A percentile compares a stretch with the other conserved stretches of the same genome.
Conservation (phyloP, 2,888 invertebrate genomes). For the Tetragonula carbonaria region DNA sequence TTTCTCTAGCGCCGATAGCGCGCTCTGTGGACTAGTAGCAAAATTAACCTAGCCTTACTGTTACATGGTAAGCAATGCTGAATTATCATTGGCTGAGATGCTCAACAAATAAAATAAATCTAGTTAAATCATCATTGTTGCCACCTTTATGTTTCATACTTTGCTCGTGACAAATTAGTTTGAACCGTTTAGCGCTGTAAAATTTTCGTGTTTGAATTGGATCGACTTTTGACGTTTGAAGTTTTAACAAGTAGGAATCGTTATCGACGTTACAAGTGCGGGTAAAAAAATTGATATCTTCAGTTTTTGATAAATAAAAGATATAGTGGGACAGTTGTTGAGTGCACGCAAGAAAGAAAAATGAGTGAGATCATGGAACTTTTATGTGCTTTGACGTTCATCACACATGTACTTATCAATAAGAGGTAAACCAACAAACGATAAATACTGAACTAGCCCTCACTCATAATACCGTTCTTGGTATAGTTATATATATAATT, state of each 20-base stretch:
- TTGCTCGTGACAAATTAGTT: background rate
- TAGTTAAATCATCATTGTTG: background rate
- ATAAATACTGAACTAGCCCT: background rate
- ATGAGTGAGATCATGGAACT: background rate
- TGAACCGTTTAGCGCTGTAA: background rate
- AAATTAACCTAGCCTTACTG: background rate
- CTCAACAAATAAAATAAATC: background rate
- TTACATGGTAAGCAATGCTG: constrained; percentile 4
- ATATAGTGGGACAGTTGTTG: background rate
- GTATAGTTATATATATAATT: background rate
- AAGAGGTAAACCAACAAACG: constrained; percentile 28
- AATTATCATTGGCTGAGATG: constrained; percentile 13
- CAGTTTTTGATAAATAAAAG: background rate
- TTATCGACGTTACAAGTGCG: background rate
- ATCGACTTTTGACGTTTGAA: background rate
- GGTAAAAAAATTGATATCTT: background rate
- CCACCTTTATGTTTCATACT: background rate
- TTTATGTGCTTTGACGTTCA: background rate
- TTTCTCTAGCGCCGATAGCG: constrained; percentile 22
- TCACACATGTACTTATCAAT: constrained; percentile 8
- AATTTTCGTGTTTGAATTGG: background rate
- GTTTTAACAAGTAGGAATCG: background rate
- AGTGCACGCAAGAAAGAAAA: background rate
- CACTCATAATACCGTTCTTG: too few relatives aligned
- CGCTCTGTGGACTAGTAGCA: background rate